Evolutionary conservation across 2,113 vertebrate species (phyloP), one percentile per base, ranked within the genome.

Genomic region (Hippolais icterina): DNA sequence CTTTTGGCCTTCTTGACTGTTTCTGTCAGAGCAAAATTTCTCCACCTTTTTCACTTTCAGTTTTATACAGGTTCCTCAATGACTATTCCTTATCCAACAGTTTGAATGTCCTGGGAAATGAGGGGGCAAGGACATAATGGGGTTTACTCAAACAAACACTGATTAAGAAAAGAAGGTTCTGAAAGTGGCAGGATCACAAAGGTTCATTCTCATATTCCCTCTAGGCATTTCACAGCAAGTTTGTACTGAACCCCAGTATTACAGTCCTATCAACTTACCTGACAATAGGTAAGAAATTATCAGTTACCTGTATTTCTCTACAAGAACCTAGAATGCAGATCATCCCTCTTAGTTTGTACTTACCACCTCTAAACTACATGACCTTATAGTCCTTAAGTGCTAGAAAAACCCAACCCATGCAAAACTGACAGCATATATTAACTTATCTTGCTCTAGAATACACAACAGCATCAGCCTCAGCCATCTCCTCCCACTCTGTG

Each of bases 101-200:
- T 49, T 28, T 33, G 15, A 83, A 57, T 1, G 2, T 11, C 74
- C 69, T 33, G 18, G 21, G 37, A 74, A 74, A 49, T 50, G 23
- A 66, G 22, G 54, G 9, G 50, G 27, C 53, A 69, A 25, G 29
- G 35, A 42, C 0, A 0, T 19, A 59, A 24, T 1, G 7, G 11
- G 9, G 25, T 23, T 77, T 24, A 84, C 31, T 57, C 29, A 69
- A 84, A 54, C 9, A 60, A 8, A 71, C 20, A 33, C 1, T 49
- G 42, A 46, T 20, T 31, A 6, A 63, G 56, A 39, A 24, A 47
- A 59, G 17, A 33, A n/a, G 28, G 11, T 11, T n/a, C 37, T 81
- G 23, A 56, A 78, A 60, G 44, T 6, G 27, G 37, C 41, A 64
- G 31, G 24, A 63, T 42, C 64, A 46, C 17, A 68, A 8, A 31